Evolutionary conservation across 2,797 vertebrate species (phyloP), one percentile per base, ranked within the genome.

Genomic region (Capromys pilorides): DNA sequence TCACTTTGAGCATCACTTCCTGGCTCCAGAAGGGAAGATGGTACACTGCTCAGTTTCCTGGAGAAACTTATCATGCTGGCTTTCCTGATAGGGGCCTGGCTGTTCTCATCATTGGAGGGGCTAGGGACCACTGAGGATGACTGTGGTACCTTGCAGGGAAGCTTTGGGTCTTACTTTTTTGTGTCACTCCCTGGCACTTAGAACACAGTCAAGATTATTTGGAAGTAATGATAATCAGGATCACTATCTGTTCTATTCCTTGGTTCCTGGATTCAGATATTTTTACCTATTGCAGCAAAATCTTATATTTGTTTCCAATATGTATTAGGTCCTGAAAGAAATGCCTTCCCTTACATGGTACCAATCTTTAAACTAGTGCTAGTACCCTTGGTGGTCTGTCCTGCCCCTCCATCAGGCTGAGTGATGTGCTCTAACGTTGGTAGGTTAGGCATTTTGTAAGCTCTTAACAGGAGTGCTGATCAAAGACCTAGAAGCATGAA

Each of bases 191-290:
- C 51, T 54, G 51, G 18, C 33, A 45, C 24, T n/a, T 18, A 28
- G n/a, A 78, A 64, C 67, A 69, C 24, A 62, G 18, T 39, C 26
- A 57, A 67, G 54, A 51, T 10, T 33, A 71, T n/a, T 5, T 64
- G 18, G 61, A 21, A 94, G 62, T 81, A 39, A 59, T 57, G 62
- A 16, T 69, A 39, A 89, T 26, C 13, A 51, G 31, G 16, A 16
- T 93, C 54, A 88, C 69, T 93, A 49, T 73, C 81, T 67, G 77
- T 92, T 90, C 45, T n/a, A 89, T 2, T n/a, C 51, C 71, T 85
- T 90, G 28, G n/a, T 87, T 92, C 39, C 66, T 86, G 4, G 41
- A 90, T 79, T 66, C n/a, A 88, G 36, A 2, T 61, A 45, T 83
- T 88, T 39, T 49, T 41, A 33, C 12, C 64, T 77, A 64, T n/a